Base-by-base conservation (phyloP, 1,140 invertebrate genomes). In the Zophobas atratus region DNA sequence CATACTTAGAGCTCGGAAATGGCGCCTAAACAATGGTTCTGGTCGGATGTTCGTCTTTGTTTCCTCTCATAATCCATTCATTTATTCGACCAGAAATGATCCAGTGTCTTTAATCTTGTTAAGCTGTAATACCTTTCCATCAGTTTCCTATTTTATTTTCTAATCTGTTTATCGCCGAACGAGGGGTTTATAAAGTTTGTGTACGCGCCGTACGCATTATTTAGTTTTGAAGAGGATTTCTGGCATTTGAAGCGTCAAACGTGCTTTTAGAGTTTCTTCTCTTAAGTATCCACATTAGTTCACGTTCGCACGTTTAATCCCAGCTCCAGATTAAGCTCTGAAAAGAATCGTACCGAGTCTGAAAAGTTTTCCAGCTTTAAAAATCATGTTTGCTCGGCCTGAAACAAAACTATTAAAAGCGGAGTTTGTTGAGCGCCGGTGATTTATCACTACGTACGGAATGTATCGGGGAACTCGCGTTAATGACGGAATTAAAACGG, bases 71-170 rank as follows among this genome's bases (percentile, higher is more conserved):
- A 67, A 67, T 67, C 60, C 60, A 67, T 79, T 67, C 76, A 75
- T 80, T 78, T 63, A 78, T 81, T 81, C 80, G 77, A 76, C 77
- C 76, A 77, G 77, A 76, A 80, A 81, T 80, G 81, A 81, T 78
- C 80, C 79, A 77, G 72, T 70, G 78, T 77, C 79, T 79, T 82
- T 83, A 82, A 83, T 83, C 82, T 81, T 71, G 82, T 83, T 81
- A 83, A 80, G 80, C 63, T 78, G 81, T 83, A 82, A 82, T 81
- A 82, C 82, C 81, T 82, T 79, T 82, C 74, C 82, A 82, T 82
- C 78, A 80, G 78, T 78, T 81, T 81, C 78, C 79, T 48, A 77
- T 77, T 77, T 70, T 57, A 77, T 77, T 77, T 77, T 67, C 60
- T 77, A 77, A 77, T 77, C 75, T 77, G 75, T 77, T 77, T 77